Conservation (phyloP, 1,140 invertebrate species). For the Drosophila pseudoobscura region DNA sequence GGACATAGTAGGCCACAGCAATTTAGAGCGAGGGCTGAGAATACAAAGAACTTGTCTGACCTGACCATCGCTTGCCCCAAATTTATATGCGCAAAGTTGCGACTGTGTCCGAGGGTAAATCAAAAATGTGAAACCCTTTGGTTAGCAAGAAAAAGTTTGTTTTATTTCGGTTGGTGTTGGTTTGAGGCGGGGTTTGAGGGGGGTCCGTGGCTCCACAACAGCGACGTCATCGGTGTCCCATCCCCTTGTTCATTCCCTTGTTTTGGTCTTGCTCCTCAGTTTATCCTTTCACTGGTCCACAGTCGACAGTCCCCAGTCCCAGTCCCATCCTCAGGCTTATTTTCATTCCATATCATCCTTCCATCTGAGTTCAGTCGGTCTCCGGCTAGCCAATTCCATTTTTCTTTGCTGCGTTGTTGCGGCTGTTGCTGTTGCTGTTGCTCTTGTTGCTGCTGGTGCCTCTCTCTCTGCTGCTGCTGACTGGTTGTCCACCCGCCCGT, state of each 20-base stretch:
- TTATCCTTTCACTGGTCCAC: constrained; percentile 29
- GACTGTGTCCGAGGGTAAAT: constrained; percentile 54
- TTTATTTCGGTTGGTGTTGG: constrained; percentile 18
- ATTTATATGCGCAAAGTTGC: constrained; percentile 75
- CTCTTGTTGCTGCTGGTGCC: constrained; percentile 21
- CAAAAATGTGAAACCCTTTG: constrained; percentile 72
- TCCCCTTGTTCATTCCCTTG: constrained; percentile 12
- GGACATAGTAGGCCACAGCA: too few species aligned
- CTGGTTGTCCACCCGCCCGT: constrained; percentile 12
- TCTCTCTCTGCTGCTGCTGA: constrained; percentile 16
- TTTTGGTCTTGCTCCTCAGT: constrained; percentile 14
- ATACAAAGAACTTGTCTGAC: background rate
- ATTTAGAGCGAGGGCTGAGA: too few species aligned
- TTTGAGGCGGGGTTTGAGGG: too few species aligned
- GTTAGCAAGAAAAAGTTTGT: constrained; percentile 59
- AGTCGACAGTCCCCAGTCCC: background rate
- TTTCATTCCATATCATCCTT: too few species aligned
- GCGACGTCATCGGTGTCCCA: too few species aligned
- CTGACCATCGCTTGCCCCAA: constrained; percentile 45
- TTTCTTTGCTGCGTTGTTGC: constrained; percentile 11
- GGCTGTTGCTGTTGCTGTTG: constrained; percentile 30
- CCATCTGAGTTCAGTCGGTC: background rate
- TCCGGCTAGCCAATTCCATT: background rate
- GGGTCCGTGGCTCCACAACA: background rate
- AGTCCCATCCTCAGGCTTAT: too few species aligned